These are phyloP conservation scores for Caenorhabditis briggsae DNA, from an alignment of 1,140 invertebrate species.

Conservation along the genomic window DNA sequence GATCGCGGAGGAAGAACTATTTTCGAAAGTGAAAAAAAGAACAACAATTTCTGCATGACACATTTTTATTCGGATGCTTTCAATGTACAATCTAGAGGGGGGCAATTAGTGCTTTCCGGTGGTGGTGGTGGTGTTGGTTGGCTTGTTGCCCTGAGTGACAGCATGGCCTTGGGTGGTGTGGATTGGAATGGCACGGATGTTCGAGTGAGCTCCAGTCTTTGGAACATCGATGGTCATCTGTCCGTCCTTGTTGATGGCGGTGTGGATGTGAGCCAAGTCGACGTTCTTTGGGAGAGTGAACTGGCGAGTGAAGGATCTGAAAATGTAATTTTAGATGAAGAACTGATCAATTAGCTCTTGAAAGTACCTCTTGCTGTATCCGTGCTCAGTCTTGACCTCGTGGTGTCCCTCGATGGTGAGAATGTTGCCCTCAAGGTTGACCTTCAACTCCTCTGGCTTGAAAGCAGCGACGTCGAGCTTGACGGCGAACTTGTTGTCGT, in stretches of 20 bases:
- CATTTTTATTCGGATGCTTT: neutral
- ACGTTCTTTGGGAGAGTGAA: constrained; percentile 55
- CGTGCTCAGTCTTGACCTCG: constrained; percentile 67
- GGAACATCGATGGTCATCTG: constrained; percentile 56
- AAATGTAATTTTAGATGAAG: neutral
- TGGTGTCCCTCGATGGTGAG: constrained; percentile 72
- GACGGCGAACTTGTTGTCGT: constrained; percentile 65
- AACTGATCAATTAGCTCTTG: neutral
- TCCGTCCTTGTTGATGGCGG: constrained; percentile 26
- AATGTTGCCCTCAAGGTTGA: constrained; percentile 70
- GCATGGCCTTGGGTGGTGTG: neutral
- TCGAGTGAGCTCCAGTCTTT: constrained; percentile 7
- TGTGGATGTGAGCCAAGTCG: constrained; percentile 37
- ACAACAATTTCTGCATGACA: neutral
- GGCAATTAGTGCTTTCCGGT: constrained; percentile 32
- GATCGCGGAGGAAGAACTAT: no score
- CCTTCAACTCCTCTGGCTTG: constrained; percentile 72
- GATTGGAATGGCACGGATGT: constrained; percentile 21
- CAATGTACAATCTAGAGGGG: neutral
- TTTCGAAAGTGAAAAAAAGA: no score
- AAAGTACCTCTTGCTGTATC: constrained; percentile 56
- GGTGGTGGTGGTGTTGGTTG: neutral
- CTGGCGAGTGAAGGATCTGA: constrained; percentile 59
- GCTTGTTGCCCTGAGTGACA: constrained; percentile 28
- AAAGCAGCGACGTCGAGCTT: constrained; percentile 71